A percentile compares a stretch with the other conserved stretches of the same genome.
Conservation (phyloP, 2,888 invertebrate genomes). For the Cheilosia scutellata region DNA sequence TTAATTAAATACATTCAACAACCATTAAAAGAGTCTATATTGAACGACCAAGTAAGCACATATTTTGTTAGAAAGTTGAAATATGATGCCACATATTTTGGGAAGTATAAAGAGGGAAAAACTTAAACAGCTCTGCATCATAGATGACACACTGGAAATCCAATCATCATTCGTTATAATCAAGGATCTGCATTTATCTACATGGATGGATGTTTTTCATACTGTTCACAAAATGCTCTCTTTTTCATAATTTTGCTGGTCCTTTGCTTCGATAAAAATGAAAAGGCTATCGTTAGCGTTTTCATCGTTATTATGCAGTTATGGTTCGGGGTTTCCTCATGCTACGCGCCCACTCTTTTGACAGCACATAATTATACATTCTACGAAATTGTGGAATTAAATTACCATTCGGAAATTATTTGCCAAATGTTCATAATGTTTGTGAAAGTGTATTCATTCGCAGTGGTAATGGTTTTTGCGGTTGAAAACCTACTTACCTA, state of each 20-base stretch:
- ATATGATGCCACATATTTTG: slow-evolving; percentile 14
- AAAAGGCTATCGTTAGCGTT: slow-evolving; percentile 32
- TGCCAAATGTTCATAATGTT: neutral
- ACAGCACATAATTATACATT: neutral
- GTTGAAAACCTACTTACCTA: neutral
- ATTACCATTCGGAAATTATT: slow-evolving; percentile 16
- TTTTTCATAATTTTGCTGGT: slow-evolving; percentile 26
- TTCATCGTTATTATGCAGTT: slow-evolving; percentile 21
- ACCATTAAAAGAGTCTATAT: no score
- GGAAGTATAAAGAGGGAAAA: neutral
- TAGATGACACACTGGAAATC: slow-evolving; percentile 40
- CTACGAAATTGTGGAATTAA: slow-evolving; percentile 16
- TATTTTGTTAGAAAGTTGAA: slow-evolving; percentile 2
- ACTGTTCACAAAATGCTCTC: slow-evolving; percentile 5
- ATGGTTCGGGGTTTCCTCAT: neutral
- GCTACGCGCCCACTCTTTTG: neutral
- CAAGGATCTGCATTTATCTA: slow-evolving; percentile 5
- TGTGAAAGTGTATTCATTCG: slow-evolving; percentile 11
- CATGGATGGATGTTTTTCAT: slow-evolving; percentile 6
- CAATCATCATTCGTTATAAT: slow-evolving; percentile 63
- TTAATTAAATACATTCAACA: no score
- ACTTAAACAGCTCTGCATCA: slow-evolving; percentile 37
- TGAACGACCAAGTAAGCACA: neutral
- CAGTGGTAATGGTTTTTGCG: neutral
- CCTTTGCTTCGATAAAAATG: slow-evolving; percentile 3